phyloP scores from a whole-genome alignment of 1,140 invertebrate species.

The Probaryconus sp. region DNA sequence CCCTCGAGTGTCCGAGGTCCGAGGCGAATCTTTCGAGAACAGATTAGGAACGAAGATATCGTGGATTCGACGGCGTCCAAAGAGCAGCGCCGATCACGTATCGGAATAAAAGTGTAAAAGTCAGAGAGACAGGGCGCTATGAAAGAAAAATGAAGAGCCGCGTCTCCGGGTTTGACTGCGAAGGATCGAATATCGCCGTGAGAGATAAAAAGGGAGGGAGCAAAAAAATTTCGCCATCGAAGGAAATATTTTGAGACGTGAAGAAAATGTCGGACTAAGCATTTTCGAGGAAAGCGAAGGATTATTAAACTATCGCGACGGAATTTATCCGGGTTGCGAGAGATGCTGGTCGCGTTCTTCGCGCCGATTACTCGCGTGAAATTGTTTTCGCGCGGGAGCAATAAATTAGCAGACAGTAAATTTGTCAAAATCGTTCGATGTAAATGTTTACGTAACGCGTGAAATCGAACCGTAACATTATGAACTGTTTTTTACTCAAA shows the following conservation, averaged over 20 bases:
- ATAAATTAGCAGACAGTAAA: conserved; percentile 13
- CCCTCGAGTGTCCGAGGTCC: conserved; percentile 36
- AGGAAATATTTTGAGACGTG: conserved; percentile 49
- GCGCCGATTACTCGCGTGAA: too few species aligned
- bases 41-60: conserved; percentile 64
- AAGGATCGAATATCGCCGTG: conserved; percentile 41
- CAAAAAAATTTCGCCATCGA: conserved; percentile 13
- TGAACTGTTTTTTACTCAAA: conserved; percentile 11
- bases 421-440: too few species aligned
- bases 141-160: conserved; percentile 55
- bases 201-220: conserved; percentile 12
- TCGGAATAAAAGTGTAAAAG: conserved; percentile 45
- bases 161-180: conserved; percentile 34
- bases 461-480: conserved; percentile 4
- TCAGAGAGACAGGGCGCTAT: conserved; percentile 17
- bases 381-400: conserved; percentile 9
- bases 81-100: conserved; percentile 57
- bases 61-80: conserved; percentile 14
- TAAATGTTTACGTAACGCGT: background rate
- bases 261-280: conserved; percentile 48
- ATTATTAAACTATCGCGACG: conserved; percentile 23
- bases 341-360: too few species aligned
- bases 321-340: background rate
- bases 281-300: conserved; percentile 3
- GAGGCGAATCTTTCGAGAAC: conserved; percentile 47